A percentile compares a stretch with the other conserved stretches of the same genome.
Evolutionary conservation across 2,113 vertebrate species (phyloP).

Genomic region (Gila orcuttii): DNA sequence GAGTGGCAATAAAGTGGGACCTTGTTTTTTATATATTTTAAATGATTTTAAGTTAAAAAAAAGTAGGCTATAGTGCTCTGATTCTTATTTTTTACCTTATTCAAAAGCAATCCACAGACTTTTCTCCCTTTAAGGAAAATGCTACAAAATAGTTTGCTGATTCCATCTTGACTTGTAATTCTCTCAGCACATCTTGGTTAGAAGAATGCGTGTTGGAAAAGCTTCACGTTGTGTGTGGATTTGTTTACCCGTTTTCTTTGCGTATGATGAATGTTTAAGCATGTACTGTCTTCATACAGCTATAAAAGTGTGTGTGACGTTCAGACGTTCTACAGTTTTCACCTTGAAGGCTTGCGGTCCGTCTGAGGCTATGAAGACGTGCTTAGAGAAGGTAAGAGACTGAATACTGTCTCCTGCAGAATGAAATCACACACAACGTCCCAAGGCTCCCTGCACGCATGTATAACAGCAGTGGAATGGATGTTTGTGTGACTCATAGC

Average conservation of each 20-base stretch:
- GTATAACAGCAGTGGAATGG: neutral
- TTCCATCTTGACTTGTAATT: neutral
- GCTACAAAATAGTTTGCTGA: neutral
- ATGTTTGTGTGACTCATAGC: slow-evolving; percentile 5
- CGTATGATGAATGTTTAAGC: slow-evolving; percentile 28
- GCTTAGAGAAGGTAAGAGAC: neutral
- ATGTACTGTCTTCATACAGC: slow-evolving; percentile 33
- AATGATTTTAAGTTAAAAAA: too few species aligned
- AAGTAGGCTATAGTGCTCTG: too few species aligned
- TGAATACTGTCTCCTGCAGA: neutral
- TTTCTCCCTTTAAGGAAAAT: neutral
- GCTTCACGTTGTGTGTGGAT: neutral
- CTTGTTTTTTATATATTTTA: too few species aligned
- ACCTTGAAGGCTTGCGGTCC: neutral
- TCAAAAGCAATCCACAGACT: neutral
- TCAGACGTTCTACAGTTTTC: neutral
- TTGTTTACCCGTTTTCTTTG: neutral
- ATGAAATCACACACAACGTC: neutral
- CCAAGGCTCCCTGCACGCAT: neutral
- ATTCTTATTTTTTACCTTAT: neutral
- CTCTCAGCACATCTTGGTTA: neutral
- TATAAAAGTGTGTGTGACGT: slow-evolving; percentile 7
- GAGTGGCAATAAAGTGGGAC: too few species aligned
- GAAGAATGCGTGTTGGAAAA: neutral
- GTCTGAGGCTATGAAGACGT: neutral